Conservation (phyloP, 2,888 invertebrate species). For the Phyto melanocephala region DNA sequence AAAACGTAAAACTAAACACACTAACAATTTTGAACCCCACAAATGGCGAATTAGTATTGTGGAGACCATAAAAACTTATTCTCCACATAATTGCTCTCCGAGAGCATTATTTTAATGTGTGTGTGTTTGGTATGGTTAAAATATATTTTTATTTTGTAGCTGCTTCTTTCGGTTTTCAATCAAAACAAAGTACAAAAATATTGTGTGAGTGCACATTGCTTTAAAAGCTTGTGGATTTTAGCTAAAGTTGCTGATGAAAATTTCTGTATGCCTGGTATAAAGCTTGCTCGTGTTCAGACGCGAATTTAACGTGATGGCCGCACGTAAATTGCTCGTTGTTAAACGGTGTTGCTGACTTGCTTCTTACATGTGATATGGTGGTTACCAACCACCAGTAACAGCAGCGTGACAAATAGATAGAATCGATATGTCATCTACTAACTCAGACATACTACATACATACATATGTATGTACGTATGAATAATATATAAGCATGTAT, state of each 20-base stretch:
- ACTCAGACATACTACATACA: constrained; percentile 4
- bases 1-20: not conserved
- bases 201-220: not conserved
- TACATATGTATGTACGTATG: not conserved
- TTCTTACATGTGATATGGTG: constrained; percentile 11
- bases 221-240: constrained; percentile 4
- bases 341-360: constrained; percentile 59
- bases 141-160: not conserved
- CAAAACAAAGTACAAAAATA: not conserved
- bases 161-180: not conserved
- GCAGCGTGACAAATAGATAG: constrained; percentile 20
- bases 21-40: not conserved
- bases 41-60: not conserved
- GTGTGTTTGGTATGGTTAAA: not conserved
- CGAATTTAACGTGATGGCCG: constrained; percentile 58
- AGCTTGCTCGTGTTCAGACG: constrained; percentile 69
- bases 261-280: constrained; percentile 65
- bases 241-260: not conserved
- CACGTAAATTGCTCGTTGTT: constrained; percentile 64
- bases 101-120: not conserved
- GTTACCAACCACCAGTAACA: not conserved
- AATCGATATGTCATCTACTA: constrained; percentile 12
- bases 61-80: not conserved
- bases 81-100: constrained; percentile 16
- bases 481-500: not conserved